A percentile compares a stretch with the other conserved stretches of the same genome.
Conservation (phyloP, 2,888 invertebrate genomes). For the Cheilosia scutellata region DNA sequence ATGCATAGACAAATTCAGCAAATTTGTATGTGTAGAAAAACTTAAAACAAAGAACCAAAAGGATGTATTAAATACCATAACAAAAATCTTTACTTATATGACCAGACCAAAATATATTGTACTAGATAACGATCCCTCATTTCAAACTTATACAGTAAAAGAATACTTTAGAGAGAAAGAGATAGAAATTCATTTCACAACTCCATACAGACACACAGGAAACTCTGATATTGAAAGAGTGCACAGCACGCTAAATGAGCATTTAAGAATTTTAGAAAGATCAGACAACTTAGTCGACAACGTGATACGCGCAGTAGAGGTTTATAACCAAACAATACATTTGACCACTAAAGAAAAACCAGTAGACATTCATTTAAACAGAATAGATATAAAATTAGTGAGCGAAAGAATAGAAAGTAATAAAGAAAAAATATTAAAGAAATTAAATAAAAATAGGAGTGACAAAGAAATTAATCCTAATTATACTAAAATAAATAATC, state of each 20-base stretch:
- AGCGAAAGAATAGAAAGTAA: slow-evolving; percentile 12
- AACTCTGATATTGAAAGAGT: slow-evolving; percentile 24
- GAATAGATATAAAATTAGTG: slow-evolving; percentile 6
- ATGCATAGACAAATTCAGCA: slow-evolving; percentile 27
- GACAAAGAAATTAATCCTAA: neutral
- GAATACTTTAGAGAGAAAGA: slow-evolving; percentile 1
- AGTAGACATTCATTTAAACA: slow-evolving; percentile 16
- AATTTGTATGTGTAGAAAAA: slow-evolving; percentile 25
- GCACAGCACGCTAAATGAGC: slow-evolving; percentile 18
- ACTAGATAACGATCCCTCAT: slow-evolving; percentile 23
- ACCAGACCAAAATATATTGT: slow-evolving; percentile 9
- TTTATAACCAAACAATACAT: slow-evolving; percentile 19
- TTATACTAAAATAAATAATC: slow-evolving; percentile 8
- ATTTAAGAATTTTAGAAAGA: slow-evolving; percentile 22
- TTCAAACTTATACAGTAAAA: slow-evolving; percentile 8
- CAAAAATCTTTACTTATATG: slow-evolving; percentile 29
- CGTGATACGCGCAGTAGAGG: slow-evolving; percentile 3
- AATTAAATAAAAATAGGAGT: slow-evolving; percentile 25
- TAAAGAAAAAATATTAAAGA: slow-evolving; percentile 17
- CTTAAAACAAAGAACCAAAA: slow-evolving; percentile 11
- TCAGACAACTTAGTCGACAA: slow-evolving; percentile 18
- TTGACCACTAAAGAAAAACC: slow-evolving; percentile 30
- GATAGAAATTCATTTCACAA: slow-evolving; percentile 14
- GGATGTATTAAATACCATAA: slow-evolving; percentile 11
- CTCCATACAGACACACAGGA: slow-evolving; percentile 21